phyloP scores from a whole-genome alignment of 2,797 vertebrate species.

The Sebastes glaucus region DNA sequence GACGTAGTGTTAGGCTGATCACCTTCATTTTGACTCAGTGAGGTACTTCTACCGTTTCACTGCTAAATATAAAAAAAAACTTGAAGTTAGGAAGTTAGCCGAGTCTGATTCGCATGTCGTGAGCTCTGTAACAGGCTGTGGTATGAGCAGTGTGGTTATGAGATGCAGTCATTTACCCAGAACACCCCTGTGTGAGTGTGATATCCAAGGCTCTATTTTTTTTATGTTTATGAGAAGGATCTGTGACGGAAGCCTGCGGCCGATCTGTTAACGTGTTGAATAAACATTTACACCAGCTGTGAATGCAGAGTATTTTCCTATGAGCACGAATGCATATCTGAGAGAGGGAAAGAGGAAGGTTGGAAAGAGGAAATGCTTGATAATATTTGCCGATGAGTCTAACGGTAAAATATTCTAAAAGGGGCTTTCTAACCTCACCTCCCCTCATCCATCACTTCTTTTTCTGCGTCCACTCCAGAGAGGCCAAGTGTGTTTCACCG shows the following conservation, averaged over 20 bases:
- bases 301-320: background rate
- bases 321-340: background rate
- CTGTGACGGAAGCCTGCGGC: background rate
- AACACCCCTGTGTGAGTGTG: too few species aligned
- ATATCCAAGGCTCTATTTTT: background rate
- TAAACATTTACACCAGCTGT: slow-evolving; percentile 46
- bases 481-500: background rate
- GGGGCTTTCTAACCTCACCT: background rate
- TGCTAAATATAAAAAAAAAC: background rate
- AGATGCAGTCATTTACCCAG: too few species aligned
- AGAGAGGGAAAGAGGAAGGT: background rate
- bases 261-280: background rate
- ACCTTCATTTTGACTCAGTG: background rate
- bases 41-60: background rate
- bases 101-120: background rate
- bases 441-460: background rate
- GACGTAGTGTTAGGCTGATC: background rate
- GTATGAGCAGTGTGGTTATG: background rate
- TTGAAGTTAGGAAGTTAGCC: background rate
- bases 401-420: background rate
- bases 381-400: background rate
- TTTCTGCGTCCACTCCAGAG: background rate
- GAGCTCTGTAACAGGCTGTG: background rate
- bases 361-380: background rate
- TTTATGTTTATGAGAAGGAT: slow-evolving; percentile 21